Percentiles rank a stretch among this genome's conserved stretches.
These are phyloP conservation scores for Hemicordylus capensis DNA, from an alignment of 2,113 vertebrate species.

Conservation along the genomic window DNA sequence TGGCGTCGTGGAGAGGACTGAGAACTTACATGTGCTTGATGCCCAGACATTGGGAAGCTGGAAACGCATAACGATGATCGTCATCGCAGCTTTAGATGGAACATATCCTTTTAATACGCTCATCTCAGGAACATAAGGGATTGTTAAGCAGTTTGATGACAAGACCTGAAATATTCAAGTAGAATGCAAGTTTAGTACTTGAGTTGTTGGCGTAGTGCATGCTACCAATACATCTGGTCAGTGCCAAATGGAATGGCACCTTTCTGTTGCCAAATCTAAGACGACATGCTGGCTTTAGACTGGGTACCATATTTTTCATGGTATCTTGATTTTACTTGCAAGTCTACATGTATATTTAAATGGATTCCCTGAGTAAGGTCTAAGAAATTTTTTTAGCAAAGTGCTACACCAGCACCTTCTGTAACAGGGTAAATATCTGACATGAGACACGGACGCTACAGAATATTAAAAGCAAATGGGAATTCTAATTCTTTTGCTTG, in stretches of 20 bases:
- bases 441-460: conserved; percentile 14
- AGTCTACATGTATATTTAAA: conserved; percentile 22
- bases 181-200: conserved; percentile 49
- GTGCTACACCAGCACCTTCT: conserved; percentile 34
- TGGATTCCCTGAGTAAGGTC: conserved; percentile 2
- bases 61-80: conserved; percentile 22
- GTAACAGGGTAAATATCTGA: conserved; percentile 49
- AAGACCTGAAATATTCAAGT: conserved; percentile 60
- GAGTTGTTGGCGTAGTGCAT: conserved; percentile 40
- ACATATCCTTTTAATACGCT: conserved; percentile 47
- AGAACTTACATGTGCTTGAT: conserved; percentile 9
- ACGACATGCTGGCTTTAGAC: conserved; percentile 57
- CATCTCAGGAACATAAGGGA: conserved; percentile 78
- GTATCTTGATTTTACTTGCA: conserved; percentile 14
- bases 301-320: conserved; percentile 47
- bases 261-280: conserved; percentile 59
- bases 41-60: not conserved
- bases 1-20: conserved; percentile 92
- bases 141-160: conserved; percentile 55
- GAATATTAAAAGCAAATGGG: conserved; percentile 37
- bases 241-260: conserved; percentile 64
- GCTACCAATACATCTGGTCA: conserved; percentile 51
- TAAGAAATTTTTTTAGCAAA: conserved; percentile 25
- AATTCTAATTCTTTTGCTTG: conserved; percentile 22
- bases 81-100: conserved; percentile 37